phyloP scores from a whole-genome alignment of 2,113 vertebrate genomes.

The Channa argus region DNA sequence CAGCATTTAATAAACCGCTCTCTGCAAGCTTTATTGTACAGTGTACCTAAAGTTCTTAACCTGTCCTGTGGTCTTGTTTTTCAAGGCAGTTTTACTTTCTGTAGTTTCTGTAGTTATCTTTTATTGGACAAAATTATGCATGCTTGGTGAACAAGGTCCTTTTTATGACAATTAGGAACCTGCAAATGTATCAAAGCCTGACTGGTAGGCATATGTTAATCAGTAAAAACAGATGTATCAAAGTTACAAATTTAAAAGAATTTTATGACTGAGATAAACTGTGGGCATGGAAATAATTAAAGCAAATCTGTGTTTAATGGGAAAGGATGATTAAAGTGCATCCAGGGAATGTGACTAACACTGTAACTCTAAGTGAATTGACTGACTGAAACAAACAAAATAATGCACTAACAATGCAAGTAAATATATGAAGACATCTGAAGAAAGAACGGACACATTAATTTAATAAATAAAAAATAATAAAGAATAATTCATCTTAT shows the following conservation, averaged over 20 bases:
- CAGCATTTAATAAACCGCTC: neutral
- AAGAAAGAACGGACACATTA: neutral
- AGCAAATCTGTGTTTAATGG: neutral
- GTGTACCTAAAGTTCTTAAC: neutral
- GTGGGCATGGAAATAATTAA: constrained; percentile 16
- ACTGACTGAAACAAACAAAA: neutral
- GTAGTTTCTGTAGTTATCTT: constrained; percentile 17
- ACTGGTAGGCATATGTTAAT: constrained; percentile 5
- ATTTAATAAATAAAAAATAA: neutral
- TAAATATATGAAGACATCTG: neutral
- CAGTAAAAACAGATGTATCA: constrained; percentile 51
- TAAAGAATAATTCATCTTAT: neutral
- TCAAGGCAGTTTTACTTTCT: neutral
- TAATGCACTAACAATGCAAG: neutral
- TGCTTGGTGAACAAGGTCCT: neutral
- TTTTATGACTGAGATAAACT: constrained; percentile 12
- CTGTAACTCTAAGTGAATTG: neutral
- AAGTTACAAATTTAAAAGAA: constrained; percentile 24
- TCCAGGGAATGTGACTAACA: neutral
- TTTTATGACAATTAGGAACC: constrained; percentile 21
- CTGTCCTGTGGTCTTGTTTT: neutral
- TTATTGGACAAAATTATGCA: neutral
- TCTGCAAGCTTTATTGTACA: neutral
- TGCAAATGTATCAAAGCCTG: constrained; percentile 12
- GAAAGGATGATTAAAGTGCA: neutral